These are phyloP conservation scores for Sander lucioperca DNA, from an alignment of 2,113 vertebrate genomes.

Conservation along the genomic window DNA sequence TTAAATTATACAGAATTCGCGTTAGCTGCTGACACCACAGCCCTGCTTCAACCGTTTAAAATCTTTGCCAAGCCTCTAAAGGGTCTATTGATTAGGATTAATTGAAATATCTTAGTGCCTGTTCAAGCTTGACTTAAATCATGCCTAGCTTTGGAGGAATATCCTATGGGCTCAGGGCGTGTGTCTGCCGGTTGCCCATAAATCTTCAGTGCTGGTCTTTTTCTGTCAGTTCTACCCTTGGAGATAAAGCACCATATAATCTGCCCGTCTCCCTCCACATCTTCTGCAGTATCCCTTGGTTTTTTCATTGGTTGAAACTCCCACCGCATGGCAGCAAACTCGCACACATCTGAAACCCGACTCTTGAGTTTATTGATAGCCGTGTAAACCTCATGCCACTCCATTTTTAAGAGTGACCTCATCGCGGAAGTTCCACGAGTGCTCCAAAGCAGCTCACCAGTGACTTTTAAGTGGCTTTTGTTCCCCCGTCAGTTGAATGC, in stretches of 20 bases:
- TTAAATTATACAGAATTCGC: constrained; percentile 34
- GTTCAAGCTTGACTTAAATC: constrained; percentile 41
- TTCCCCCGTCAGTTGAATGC: constrained; percentile 32
- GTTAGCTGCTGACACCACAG: constrained; percentile 49
- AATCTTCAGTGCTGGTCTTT: constrained; percentile 51
- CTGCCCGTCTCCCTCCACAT: constrained; percentile 39
- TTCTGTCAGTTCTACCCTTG: constrained; percentile 52
- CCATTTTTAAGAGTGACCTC: constrained; percentile 59
- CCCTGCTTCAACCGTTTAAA: constrained; percentile 26
- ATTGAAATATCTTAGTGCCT: constrained; percentile 38
- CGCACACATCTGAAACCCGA: constrained; percentile 51
- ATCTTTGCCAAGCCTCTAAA: constrained; percentile 29
- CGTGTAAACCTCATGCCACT: constrained; percentile 45
- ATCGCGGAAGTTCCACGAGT: constrained; percentile 54
- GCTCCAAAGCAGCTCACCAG: constrained; percentile 20
- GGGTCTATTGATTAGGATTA: constrained; percentile 47
- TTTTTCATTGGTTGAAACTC: constrained; percentile 12
- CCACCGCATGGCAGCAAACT: constrained; percentile 34
- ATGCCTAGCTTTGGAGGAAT: constrained; percentile 30
- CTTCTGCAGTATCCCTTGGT: constrained; percentile 18
- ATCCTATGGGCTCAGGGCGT: constrained; percentile 40
- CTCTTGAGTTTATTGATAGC: constrained; percentile 55
- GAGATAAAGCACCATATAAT: constrained; percentile 70
- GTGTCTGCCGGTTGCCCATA: constrained; percentile 44
- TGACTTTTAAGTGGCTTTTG: constrained; percentile 75